Base-by-base conservation (phyloP, 2,113 vertebrate genomes). In the Neotoma lepida region DNA sequence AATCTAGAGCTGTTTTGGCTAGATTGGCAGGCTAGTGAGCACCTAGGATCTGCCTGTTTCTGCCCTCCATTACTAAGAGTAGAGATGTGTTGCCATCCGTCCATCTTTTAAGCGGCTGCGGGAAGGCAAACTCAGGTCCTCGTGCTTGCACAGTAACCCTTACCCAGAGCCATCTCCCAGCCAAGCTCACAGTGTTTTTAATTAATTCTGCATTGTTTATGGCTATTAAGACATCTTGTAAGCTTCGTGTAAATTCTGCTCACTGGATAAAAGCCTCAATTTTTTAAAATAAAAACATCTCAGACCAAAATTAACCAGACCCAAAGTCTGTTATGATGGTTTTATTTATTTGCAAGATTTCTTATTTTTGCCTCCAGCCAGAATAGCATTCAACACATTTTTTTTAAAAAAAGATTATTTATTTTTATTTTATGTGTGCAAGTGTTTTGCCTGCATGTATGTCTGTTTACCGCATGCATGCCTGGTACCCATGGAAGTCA, bases 231-330 rank as follows among this genome's bases (percentile, higher is more conserved):
- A 80, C 35, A 39, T 93, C 70, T 54, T 74, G 28, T 90, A 80
- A 64, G 54, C 41, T 91, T 76, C 39, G 14, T n/a, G 46, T n/a
- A 91, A 92, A 88, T 74, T 92, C 88, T 90, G 14, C 39, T 70
- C 56, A 78, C 33, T 86, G 35, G n/a, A 82, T 56, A 49, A 64
- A 26, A 58, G 71, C 13, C 70, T 93, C 33, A 18, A 39, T 64
- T 86, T 70, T 70, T 71, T 39, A 56, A 56, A 56, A 81, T 24
- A 39, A 81, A 56, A 81, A 26, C 33, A 56, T n/a, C 51, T 22
- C 49, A 56, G 18, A n/a, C 51, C 51, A n/a, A 80, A 80, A 56
- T 56, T 56, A n/a, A 80, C 51, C 51, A 80, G 35, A 26, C 77
- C 33, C 18, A 80, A 81, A 22, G 51, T 39, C 51, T 81, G 51